Evolutionary conservation across 1,140 invertebrate species (phyloP), one percentile per base, ranked within the genome.

Genomic region (Drosophila elegans): DNA sequence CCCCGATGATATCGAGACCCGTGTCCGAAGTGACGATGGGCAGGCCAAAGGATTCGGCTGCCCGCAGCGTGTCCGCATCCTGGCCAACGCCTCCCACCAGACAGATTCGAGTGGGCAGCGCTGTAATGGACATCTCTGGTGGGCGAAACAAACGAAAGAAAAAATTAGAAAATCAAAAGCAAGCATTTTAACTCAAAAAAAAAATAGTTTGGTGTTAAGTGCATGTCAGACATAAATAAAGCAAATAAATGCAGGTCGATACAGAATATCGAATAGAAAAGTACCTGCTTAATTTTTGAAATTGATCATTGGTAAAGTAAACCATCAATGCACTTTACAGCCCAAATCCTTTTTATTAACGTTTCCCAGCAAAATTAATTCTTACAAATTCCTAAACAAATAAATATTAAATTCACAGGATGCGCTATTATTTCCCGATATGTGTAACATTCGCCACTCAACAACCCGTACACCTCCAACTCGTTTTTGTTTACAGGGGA

Each of bases 11-110:
- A 85, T 95, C 95, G 76, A 93, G 67, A 25, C 95, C 95, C 74
- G 93, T 94, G 79, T 94, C 93, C 42, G 95, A 96, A 63, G 93
- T 93, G 25, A 95, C 91, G 72, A 96, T 93, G 67, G 95, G 94
- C 60, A 95, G 93, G 60, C 93, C 93, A 91, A 96, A 95, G 74
- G 93, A 93, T 78, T 95, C 93, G 54, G 95, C 95, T 77, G 94
- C 94, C 73, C 91, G 92, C 72, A 93, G 90, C 46, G 94, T 92
- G 45, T 91, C 90, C 53, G 93, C 91, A 92, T 95, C 94, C 55
- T 93, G 91, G 12, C 92, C 86, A 16, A 94, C 86, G 69, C 80
- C 88, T 64, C 95, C 95, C 81, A 95, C 93, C 53, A 95, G 91
- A 80, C 95, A 95, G 93, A 95, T 95, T 74, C 95, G 93, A 29